phyloP scores from a whole-genome alignment of 1,140 invertebrate species.

The Solenopsis invicta region DNA sequence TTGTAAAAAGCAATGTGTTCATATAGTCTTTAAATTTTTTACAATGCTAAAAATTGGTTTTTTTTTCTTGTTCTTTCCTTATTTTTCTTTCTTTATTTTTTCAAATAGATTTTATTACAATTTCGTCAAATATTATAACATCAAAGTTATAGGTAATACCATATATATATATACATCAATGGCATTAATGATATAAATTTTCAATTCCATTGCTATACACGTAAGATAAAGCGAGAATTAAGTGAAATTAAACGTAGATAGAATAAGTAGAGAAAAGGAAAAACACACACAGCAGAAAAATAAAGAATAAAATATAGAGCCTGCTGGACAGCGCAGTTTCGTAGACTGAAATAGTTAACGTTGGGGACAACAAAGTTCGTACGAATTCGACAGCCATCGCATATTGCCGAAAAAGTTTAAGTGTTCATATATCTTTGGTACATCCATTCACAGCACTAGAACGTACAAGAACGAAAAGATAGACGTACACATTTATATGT shows the following conservation, averaged over 20 bases:
- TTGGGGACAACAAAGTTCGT: constrained; percentile 62
- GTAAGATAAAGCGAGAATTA: not conserved
- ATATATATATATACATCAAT: not conserved
- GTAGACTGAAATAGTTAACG: constrained; percentile 38
- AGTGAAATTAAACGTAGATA: not conserved
- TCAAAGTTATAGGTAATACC: not conserved
- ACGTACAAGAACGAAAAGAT: not conserved
- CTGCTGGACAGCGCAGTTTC: constrained; percentile 23
- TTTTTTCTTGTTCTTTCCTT: not conserved
- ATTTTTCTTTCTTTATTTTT: not conserved
- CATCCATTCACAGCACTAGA: not conserved
- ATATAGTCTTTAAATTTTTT: not conserved
- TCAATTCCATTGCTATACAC: not conserved
- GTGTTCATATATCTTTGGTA: constrained; percentile 12
- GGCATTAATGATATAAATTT: not conserved
- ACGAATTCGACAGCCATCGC: constrained; percentile 55
- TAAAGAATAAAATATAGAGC: not conserved
- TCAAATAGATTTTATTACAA: not conserved
- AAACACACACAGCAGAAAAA: not conserved
- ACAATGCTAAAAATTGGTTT: not conserved
- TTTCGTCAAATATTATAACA: not conserved
- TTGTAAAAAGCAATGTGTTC: not conserved
- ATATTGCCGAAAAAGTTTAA: constrained; percentile 41
- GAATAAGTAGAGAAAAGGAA: not conserved
- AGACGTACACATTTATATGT: not conserved